These are phyloP conservation scores for Agrochola circellaris DNA, from an alignment of 2,888 invertebrate species.

Conservation along the genomic window DNA sequence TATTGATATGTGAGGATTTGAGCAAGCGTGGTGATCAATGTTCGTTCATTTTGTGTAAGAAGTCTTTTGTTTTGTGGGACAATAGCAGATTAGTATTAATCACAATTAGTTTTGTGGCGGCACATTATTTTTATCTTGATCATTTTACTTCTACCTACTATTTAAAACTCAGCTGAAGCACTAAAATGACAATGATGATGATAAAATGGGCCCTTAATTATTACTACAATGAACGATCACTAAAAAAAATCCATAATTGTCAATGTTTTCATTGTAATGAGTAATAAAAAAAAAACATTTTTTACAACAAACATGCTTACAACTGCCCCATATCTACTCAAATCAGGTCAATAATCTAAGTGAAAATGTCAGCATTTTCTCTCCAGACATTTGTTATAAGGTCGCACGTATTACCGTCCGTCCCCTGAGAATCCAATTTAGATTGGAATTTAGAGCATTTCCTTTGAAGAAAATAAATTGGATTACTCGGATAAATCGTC, in stretches of 20 bases:
- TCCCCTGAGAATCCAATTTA: conserved; percentile 38
- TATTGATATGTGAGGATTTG: not conserved
- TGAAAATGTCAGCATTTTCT: conserved; percentile 24
- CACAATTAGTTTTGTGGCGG: not conserved
- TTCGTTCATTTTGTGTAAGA: not conserved
- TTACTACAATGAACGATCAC: not conserved
- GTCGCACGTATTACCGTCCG: conserved; percentile 19
- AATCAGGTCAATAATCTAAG: conserved; percentile 12
- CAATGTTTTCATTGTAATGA: not conserved
- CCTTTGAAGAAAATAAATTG: conserved; percentile 44
- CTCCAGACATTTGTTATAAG: conserved; percentile 20
- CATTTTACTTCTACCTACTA: not conserved
- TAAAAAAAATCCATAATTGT: not conserved
- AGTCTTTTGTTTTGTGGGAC: conserved; percentile 17
- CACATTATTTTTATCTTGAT: not conserved
- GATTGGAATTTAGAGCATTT: conserved; percentile 38
- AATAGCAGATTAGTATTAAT: conserved; percentile 13
- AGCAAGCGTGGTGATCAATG: not conserved
- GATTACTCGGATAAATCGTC: conserved; percentile 24
- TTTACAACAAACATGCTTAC: not conserved
- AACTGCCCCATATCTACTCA: not conserved
- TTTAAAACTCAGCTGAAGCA: not conserved
- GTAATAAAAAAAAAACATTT: not conserved
- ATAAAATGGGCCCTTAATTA: not conserved
- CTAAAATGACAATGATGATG: not conserved